phyloP scores from a whole-genome alignment of 2,797 vertebrate genomes.

The Notolabrus celidotus region DNA sequence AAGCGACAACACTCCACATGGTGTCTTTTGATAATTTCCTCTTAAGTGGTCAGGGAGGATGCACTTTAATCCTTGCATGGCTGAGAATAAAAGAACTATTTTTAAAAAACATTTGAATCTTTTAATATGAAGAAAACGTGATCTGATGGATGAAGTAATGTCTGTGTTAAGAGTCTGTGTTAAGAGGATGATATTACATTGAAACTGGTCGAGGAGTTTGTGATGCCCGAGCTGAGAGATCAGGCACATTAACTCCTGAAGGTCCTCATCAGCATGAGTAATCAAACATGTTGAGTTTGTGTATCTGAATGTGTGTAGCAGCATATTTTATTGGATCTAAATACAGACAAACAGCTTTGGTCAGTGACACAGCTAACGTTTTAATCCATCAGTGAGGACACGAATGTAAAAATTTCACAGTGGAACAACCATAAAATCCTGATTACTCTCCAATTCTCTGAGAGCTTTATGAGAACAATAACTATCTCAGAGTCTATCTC shows the following conservation, averaged over 20 bases:
- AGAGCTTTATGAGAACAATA: constrained; percentile 71
- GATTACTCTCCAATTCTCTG: constrained; percentile 59
- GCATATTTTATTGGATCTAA: constrained; percentile 44
- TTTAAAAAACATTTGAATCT: constrained; percentile 25
- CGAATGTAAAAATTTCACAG: constrained; percentile 62
- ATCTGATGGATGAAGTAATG: constrained; percentile 63
- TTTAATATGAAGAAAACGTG: constrained; percentile 44
- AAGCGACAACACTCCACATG: constrained; percentile 4
- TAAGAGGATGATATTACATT: constrained; percentile 52
- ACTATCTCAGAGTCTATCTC: constrained; percentile 51
- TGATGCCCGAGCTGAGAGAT: constrained; percentile 25
- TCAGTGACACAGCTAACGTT: constrained; percentile 42
- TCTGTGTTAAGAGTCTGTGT: too few species aligned
- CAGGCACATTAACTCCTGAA: constrained; percentile 23
- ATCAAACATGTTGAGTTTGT: constrained; percentile 5
- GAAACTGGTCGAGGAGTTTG: constrained; percentile 37
- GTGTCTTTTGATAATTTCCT: neutral
- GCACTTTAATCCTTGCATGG: constrained; percentile 14
- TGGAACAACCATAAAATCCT: constrained; percentile 65
- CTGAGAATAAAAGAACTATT: constrained; percentile 30
- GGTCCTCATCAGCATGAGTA: constrained; percentile 23
- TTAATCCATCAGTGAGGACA: constrained; percentile 59
- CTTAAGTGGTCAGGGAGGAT: constrained; percentile 48
- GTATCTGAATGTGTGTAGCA: constrained; percentile 17
- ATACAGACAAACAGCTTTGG: constrained; percentile 33